phyloP scores from a whole-genome alignment of 2,113 vertebrate species.

The Ancistrus triradiatus region DNA sequence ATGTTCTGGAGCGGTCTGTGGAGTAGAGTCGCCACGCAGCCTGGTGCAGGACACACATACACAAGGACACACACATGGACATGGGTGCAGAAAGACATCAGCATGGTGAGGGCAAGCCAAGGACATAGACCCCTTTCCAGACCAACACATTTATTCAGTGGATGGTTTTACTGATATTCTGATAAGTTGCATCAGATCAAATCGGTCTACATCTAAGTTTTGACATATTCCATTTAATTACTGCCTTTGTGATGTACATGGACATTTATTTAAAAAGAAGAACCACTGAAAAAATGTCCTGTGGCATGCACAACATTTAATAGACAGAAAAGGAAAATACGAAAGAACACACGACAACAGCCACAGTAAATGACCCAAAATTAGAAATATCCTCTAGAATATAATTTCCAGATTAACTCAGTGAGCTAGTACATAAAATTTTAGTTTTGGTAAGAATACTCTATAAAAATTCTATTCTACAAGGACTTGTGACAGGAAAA shows the following conservation, averaged over 20 bases:
- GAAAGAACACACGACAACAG: neutral
- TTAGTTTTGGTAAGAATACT: too few species aligned
- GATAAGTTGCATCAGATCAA: too few species aligned
- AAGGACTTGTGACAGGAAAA: too few species aligned
- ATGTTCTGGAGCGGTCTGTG: slow-evolving; percentile 73
- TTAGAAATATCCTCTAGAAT: neutral
- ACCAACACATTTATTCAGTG: slow-evolving; percentile 43
- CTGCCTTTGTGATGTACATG: too few species aligned
- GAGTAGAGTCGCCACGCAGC: slow-evolving; percentile 83
- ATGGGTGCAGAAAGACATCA: slow-evolving; percentile 45
- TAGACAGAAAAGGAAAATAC: neutral
- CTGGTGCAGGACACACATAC: slow-evolving; percentile 63
- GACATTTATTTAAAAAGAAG: too few species aligned
- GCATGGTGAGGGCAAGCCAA: slow-evolving; percentile 40
- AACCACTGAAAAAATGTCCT: slow-evolving; percentile 34
- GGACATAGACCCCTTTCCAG: slow-evolving; percentile 15
- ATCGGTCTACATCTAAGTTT: too few species aligned
- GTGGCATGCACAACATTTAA: neutral
- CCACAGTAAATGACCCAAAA: neutral
- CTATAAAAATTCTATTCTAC: too few species aligned
- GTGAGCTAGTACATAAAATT: neutral
- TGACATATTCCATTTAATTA: too few species aligned
- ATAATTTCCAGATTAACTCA: neutral
- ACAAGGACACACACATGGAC: slow-evolving; percentile 35
- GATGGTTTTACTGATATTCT: neutral